Conservation (phyloP, 2,888 invertebrate species). For the Phrixothrix hirtus region DNA sequence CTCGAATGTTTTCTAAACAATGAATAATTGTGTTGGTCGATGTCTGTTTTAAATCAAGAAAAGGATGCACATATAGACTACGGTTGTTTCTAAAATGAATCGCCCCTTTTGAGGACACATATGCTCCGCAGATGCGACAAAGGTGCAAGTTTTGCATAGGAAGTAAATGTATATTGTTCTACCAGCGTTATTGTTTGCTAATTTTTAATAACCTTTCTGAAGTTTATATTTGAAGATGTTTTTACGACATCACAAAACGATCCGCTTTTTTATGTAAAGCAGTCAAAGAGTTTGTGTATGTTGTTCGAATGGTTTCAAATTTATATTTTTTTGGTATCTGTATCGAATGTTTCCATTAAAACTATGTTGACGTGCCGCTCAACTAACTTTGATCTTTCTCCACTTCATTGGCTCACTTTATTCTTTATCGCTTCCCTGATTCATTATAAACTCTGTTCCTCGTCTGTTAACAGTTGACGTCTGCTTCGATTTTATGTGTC, state of each 20-base stretch:
- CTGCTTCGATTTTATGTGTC: slow-evolving; percentile 52
- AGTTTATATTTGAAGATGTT: slow-evolving; percentile 13
- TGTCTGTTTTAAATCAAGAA: slow-evolving; percentile 40
- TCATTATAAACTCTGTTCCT: slow-evolving; percentile 51
- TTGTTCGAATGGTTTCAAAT: slow-evolving; percentile 25
- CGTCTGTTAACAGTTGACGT: slow-evolving; percentile 53
- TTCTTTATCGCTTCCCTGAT: slow-evolving; percentile 52
- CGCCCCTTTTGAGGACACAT: slow-evolving; percentile 36
- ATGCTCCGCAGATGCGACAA: slow-evolving; percentile 37
- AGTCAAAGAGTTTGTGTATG: slow-evolving; percentile 34
- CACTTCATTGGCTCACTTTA: slow-evolving; percentile 52
- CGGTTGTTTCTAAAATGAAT: slow-evolving; percentile 37
- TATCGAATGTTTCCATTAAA: slow-evolving; percentile 47
- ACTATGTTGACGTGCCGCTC: slow-evolving; percentile 44
- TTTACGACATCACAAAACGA: slow-evolving; percentile 20
- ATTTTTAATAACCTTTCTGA: slow-evolving; percentile 7
- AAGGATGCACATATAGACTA: slow-evolving; percentile 34
- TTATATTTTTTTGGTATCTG: slow-evolving; percentile 38
- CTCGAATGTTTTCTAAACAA: slow-evolving; percentile 29
- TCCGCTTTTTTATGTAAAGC: slow-evolving; percentile 15
- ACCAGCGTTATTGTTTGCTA: slow-evolving; percentile 21
- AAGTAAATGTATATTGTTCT: slow-evolving; percentile 34
- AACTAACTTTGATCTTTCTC: slow-evolving; percentile 51
- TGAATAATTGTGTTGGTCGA: slow-evolving; percentile 37
- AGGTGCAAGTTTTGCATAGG: slow-evolving; percentile 31